Evolutionary conservation across 2,113 vertebrate species (phyloP).

Genomic region (human): DNA sequence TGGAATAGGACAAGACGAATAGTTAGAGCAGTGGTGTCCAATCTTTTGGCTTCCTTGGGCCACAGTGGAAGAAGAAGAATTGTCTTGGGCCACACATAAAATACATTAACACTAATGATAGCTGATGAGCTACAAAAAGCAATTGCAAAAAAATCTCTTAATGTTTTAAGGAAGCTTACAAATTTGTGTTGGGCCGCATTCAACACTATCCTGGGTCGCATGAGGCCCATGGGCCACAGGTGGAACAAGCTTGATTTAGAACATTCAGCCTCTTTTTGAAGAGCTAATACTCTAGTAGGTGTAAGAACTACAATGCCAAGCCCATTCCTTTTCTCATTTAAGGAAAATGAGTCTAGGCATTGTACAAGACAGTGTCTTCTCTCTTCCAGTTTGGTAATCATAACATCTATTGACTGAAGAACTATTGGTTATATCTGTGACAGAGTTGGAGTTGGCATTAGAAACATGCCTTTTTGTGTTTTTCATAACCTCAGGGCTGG

Average conservation of each 20-base stretch:
- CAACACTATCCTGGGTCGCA: no score
- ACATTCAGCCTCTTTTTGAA: constrained; percentile 93
- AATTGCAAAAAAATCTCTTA: no score
- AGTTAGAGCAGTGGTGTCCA: no score
- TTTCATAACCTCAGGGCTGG: constrained; percentile 84
- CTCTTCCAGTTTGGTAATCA: constrained; percentile 91
- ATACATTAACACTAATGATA: no score
- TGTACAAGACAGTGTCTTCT: constrained; percentile 94
- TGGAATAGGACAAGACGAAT: neutral
- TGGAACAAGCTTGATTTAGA: constrained; percentile 81
- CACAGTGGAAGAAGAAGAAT: no score
- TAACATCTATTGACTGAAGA: constrained; percentile 84
- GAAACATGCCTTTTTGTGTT: constrained; percentile 88
- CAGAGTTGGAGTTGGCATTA: constrained; percentile 93
- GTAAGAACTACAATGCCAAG: constrained; percentile 94
- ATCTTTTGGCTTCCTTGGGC: no score
- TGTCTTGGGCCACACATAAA: no score
- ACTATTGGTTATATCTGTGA: constrained; percentile 91
- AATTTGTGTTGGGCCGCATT: no score
- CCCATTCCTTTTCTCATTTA: constrained; percentile 86
- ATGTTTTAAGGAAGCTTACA: no score
- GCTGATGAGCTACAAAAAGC: no score
- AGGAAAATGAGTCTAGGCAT: constrained; percentile 95
- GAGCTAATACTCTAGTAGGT: constrained; percentile 93
- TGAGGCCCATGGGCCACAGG: no score